A percentile compares a stretch with the other conserved stretches of the same genome.
Evolutionary conservation across 2,797 vertebrate species (phyloP).

Genomic region (Pangasius krempfi): DNA sequence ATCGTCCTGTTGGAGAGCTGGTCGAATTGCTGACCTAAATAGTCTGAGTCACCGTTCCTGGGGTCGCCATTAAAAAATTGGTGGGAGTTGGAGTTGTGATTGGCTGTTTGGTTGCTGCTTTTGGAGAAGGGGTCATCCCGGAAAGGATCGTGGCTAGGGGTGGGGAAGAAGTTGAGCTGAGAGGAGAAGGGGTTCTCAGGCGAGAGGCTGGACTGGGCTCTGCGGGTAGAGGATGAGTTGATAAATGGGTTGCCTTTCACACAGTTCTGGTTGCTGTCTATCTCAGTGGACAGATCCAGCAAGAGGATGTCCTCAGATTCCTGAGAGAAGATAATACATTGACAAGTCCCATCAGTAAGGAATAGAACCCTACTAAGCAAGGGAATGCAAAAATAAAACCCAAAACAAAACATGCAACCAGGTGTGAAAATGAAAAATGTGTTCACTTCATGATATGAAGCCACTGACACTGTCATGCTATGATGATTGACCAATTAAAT

Average conservation of each 20-base stretch:
- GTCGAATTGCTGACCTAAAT: slow-evolving; percentile 85
- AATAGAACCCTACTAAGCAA: not conserved
- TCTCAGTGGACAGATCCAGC: slow-evolving; percentile 97
- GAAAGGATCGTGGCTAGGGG: slow-evolving; percentile 95
- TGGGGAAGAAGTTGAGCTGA: slow-evolving; percentile 92
- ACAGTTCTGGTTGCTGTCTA: slow-evolving; percentile 94
- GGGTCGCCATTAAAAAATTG: slow-evolving; percentile 51
- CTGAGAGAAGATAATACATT: slow-evolving; percentile 58
- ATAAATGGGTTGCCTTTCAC: slow-evolving; percentile 87
- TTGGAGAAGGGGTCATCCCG: slow-evolving; percentile 89
- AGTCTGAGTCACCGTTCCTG: slow-evolving; percentile 77
- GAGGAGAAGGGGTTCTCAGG: slow-evolving; percentile 85
- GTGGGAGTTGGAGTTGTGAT: slow-evolving; percentile 44
- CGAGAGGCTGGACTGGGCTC: slow-evolving; percentile 77
- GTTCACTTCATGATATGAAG: slow-evolving; percentile 17
- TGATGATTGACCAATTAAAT: slow-evolving; percentile 15
- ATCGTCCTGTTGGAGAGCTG: slow-evolving; percentile 77
- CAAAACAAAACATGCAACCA: slow-evolving; percentile 34
- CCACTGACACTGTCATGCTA: slow-evolving; percentile 28
- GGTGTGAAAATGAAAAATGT: slow-evolving; percentile 8
- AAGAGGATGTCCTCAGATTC: slow-evolving; percentile 93
- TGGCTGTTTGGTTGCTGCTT: slow-evolving; percentile 61
- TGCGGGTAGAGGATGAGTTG: slow-evolving; percentile 73
- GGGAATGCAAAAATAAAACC: not conserved
- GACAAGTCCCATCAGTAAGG: slow-evolving; percentile 9